Evolutionary conservation across 2,113 vertebrate genomes (phyloP).

Genomic region (Sminthopsis crassicaudata): DNA sequence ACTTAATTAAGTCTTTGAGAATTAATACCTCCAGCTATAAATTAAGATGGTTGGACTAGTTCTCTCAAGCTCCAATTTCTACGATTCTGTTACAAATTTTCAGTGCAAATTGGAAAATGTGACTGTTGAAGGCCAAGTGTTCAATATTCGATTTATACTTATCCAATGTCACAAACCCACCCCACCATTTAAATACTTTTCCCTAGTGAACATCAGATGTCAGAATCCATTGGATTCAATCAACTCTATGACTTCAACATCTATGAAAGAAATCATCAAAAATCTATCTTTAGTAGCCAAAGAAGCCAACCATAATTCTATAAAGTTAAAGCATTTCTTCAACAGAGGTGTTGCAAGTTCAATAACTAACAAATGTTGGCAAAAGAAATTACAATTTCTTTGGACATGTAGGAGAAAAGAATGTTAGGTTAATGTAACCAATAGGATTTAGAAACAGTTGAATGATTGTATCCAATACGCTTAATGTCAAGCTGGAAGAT

Average conservation of each 20-base stretch:
- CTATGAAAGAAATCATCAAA: neutral
- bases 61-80: neutral
- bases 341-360: neutral
- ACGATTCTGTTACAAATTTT: neutral
- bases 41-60: neutral
- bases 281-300: neutral
- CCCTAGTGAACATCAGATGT: neutral
- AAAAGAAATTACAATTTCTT: neutral
- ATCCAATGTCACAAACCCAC: neutral
- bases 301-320: neutral
- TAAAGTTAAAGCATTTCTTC: neutral
- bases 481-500: neutral
- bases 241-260: neutral
- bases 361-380: neutral
- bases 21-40: neutral
- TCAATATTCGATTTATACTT: neutral
- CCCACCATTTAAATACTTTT: neutral
- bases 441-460: neutral
- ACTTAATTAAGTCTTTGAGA: neutral
- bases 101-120: neutral
- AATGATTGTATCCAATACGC: neutral
- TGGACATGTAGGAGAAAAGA: neutral
- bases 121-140: neutral
- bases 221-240: neutral
- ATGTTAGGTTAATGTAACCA: neutral